These are phyloP conservation scores for Apostichopus parvimensis DNA, from an alignment of 35 echinoderm and acorn worm species.

Conservation along the genomic window DNA sequence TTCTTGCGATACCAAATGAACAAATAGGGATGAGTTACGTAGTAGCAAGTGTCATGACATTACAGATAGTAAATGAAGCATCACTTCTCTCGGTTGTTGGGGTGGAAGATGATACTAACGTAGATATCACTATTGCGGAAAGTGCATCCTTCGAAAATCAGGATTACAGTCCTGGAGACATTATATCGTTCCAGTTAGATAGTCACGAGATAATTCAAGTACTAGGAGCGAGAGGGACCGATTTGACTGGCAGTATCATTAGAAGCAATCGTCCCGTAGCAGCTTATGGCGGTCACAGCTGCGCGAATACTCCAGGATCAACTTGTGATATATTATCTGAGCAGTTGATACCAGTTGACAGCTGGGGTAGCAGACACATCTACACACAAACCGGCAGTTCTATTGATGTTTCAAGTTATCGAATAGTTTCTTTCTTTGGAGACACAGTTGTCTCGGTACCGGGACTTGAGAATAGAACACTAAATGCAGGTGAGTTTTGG, in stretches of 20 bases:
- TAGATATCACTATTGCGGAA: conserved; percentile 29
- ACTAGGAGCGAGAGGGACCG: not conserved
- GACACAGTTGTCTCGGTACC: conserved; percentile 52
- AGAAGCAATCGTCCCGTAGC: conserved; percentile 36
- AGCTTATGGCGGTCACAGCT: conserved; percentile 13
- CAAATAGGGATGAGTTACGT: conserved; percentile 62
- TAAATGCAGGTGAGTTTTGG: conserved; percentile 59
- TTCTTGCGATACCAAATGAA: conserved; percentile 56
- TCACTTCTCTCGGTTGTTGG: conserved; percentile 44
- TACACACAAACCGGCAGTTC: conserved; percentile 18
- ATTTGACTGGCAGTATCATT: conserved; percentile 53
- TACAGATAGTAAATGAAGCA: not conserved
- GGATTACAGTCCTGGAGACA: conserved; percentile 4
- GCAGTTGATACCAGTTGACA: conserved; percentile 65
- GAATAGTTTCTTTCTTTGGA: conserved; percentile 48
- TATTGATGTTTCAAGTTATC: conserved; percentile 28
- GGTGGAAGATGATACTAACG: conserved; percentile 20
- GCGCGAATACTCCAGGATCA: no score
- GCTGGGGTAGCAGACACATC: conserved; percentile 68
- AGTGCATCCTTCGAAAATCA: conserved; percentile 14
- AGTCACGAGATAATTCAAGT: conserved; percentile 55
- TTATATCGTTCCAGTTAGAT: conserved; percentile 29
- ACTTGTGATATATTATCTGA: no score
- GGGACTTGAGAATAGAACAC: not conserved
- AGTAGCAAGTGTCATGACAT: not conserved